These are phyloP conservation scores for Synanthedon formicaeformis DNA, from an alignment of 2,888 invertebrate species.

Conservation along the genomic window DNA sequence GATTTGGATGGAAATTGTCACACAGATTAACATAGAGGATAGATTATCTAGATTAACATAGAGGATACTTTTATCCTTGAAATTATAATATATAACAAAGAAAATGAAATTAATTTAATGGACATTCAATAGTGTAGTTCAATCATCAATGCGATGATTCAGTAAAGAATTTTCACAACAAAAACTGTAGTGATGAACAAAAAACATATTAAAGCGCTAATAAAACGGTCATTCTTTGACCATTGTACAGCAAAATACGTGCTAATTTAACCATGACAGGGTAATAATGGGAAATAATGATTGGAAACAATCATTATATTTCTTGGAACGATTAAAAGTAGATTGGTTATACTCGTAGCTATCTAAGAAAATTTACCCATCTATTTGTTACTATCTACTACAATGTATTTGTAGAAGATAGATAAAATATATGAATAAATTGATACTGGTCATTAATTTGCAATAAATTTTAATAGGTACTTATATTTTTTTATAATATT, in stretches of 20 bases:
- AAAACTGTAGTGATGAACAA: constrained; percentile 16
- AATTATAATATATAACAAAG: background rate
- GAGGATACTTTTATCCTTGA: too few relatives aligned
- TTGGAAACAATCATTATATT: constrained; percentile 18
- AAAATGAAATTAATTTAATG: background rate
- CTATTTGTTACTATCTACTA: background rate
- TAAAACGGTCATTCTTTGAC: constrained; percentile 16
- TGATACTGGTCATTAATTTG: too few relatives aligned
- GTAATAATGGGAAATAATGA: constrained; percentile 6
- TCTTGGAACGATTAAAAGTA: constrained; percentile 13
- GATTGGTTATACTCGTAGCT: constrained; percentile 15
- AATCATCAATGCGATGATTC: background rate
- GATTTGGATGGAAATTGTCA: too few relatives aligned
- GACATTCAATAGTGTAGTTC: background rate
- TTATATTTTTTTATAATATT: too few relatives aligned
- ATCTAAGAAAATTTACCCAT: constrained; percentile 4
- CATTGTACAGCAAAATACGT: constrained; percentile 13
- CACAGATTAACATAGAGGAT: too few relatives aligned
- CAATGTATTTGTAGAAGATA: too few relatives aligned
- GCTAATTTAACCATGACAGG: constrained; percentile 18
- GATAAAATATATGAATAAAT: too few relatives aligned
- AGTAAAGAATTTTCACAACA: constrained; percentile 15
- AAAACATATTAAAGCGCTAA: constrained; percentile 14
- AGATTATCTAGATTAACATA: too few relatives aligned
- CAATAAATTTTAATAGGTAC: too few relatives aligned